Evolutionary conservation across 2,888 invertebrate species (phyloP).

Genomic region (Caenorhabditis drosophilae): DNA sequence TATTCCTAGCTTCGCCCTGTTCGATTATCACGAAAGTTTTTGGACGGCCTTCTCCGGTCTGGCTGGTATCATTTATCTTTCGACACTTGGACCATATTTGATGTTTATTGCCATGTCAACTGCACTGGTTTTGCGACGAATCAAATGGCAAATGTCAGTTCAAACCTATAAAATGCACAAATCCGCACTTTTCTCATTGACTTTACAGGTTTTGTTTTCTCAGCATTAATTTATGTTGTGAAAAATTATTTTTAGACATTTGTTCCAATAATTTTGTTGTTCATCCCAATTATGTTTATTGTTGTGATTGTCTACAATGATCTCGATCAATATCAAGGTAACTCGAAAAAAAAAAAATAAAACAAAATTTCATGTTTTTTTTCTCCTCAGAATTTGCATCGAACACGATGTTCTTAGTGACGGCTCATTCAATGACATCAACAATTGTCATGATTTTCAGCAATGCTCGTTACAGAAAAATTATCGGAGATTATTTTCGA

Average conservation of each 20-base stretch:
- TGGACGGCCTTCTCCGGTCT: conserved; percentile 10
- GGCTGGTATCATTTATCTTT: conserved; percentile 13
- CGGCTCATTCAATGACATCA: conserved; percentile 15
- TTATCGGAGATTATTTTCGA: conserved; percentile 6
- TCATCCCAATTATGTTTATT: conserved; percentile 10
- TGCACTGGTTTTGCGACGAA: conserved; percentile 11
- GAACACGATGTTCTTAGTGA: conserved; percentile 12
- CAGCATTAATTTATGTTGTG: no score
- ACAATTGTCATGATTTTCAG: conserved; percentile 15
- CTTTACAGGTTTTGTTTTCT: conserved; percentile 10
- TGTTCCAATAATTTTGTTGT: conserved; percentile 9
- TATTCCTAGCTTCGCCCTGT: conserved; percentile 9
- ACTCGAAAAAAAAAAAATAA: background rate
- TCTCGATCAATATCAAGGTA: background rate
- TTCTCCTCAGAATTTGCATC: conserved; percentile 22
- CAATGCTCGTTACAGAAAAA: conserved; percentile 7
- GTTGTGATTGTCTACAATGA: background rate
- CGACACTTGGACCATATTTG: conserved; percentile 4
- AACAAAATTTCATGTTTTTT: background rate
- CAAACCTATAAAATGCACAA: conserved; percentile 12
- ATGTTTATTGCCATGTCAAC: conserved; percentile 10
- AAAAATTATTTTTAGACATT: no score
- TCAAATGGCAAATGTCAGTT: conserved; percentile 13
- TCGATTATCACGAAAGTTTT: conserved; percentile 9
- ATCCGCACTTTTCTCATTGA: conserved; percentile 11